Percentiles rank a stretch among this genome's conserved stretches.
These are phyloP conservation scores for Astreopora myriophthalma DNA, from an alignment of 64 coral and sea anemone species.

Conservation along the genomic window DNA sequence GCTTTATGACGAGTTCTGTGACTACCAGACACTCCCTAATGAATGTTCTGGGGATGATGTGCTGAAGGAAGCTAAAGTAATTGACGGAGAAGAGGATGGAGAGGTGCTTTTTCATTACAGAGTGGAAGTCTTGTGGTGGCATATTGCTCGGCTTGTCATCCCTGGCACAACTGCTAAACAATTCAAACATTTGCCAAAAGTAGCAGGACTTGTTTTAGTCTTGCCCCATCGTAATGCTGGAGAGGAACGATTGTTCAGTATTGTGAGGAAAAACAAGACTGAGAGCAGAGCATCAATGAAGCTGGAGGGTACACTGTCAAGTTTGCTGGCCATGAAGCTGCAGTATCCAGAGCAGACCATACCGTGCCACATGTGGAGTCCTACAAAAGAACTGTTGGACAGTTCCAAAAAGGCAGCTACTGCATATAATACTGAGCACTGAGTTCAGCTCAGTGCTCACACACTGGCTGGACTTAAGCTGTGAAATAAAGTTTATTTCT, in stretches of 20 bases:
- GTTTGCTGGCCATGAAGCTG: slow-evolving; percentile 60
- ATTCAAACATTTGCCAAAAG: slow-evolving; percentile 60
- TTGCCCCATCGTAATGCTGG: slow-evolving; percentile 46
- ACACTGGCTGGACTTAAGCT: slow-evolving; percentile 19
- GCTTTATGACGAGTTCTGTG: slow-evolving; percentile 36
- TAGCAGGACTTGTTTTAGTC: slow-evolving; percentile 35
- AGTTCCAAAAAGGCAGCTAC: slow-evolving; percentile 39
- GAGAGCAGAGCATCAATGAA: slow-evolving; percentile 37
- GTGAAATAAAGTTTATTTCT: slow-evolving; percentile 59
- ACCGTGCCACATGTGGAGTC: slow-evolving; percentile 42
- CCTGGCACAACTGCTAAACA: slow-evolving; percentile 25
- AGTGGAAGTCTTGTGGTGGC: slow-evolving; percentile 35
- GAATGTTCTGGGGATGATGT: slow-evolving; percentile 19
- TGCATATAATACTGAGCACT: neutral
- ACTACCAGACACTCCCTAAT: slow-evolving; percentile 47
- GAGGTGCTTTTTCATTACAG: slow-evolving; percentile 14
- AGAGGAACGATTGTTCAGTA: slow-evolving; percentile 68
- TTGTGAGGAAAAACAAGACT: slow-evolving; percentile 64
- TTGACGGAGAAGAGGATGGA: slow-evolving; percentile 30
- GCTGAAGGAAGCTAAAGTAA: slow-evolving; percentile 21
- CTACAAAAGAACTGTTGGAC: neutral
- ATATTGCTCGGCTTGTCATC: neutral
- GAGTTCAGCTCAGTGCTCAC: neutral
- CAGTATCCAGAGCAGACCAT: slow-evolving; percentile 46
- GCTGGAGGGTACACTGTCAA: slow-evolving; percentile 50